Evolutionary conservation across 2,113 vertebrate species (phyloP), one percentile per base, ranked within the genome.

Genomic region (Lycocorax pyrrhopterus): DNA sequence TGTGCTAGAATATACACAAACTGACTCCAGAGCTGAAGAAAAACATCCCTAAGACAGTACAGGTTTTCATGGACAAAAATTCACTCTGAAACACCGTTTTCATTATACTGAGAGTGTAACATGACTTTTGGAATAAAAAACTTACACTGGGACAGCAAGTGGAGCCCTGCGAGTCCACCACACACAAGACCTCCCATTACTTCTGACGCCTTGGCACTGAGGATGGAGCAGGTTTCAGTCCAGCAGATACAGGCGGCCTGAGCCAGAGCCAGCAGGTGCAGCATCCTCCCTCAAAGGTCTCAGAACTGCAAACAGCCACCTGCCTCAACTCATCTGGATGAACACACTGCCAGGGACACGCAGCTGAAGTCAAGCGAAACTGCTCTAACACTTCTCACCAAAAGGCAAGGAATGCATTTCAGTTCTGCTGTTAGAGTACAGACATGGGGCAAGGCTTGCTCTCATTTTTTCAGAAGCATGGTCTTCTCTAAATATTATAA

Each of bases 241-340:
- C 86, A 63, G 80, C 11, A 6, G 29, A 49, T 0, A 5, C 1
- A 8, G 27, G 55, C 0, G 7, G 51, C 22, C 71, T 20, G 22
- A 67, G n/a, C 16, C 41, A 66, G 46, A n/a, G 5, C n/a, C n/a
- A 30, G 37, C 30, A 63, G 60, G 37, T 25, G 16, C 72, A 79
- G 67, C 46, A 71, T 56, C 52, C 44, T 52, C 56, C 22, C 67
- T 63, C 29, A 29, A 6, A 68, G 23, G 17, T 37, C 39, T 46
- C 53, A n/a, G 77, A 33, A 53, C 29, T 37, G 43, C 76, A 29
- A 44, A 6, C 20, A 66, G 9, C 20, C 71, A 52, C 51, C 44
- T 18, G 44, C 77, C 53, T 10, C 73, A 43, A 4, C 33, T 52
- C 44, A 33, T 8, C 30, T 1, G 3, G 15, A 16, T 10, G 47